Evolutionary conservation across 1,140 invertebrate species (phyloP), one percentile per base, ranked within the genome.

Genomic region (Rhagoletis pomonella): DNA sequence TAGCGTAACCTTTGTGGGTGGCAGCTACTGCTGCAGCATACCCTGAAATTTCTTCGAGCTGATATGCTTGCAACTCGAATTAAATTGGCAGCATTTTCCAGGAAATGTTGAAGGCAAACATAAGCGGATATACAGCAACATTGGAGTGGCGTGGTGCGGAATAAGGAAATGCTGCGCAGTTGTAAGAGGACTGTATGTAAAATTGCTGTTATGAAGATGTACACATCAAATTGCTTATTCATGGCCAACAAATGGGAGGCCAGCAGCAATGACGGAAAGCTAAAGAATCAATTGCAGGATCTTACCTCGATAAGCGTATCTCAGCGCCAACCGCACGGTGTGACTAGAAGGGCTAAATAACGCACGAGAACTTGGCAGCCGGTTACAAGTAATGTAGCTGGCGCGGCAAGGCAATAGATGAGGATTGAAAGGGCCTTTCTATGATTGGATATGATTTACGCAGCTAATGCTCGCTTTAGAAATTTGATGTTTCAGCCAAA

Each of bases 211-310:
- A 81, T 81, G 47, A 55, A 81, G 47, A 81, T 81, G 73, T 81
- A 81, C 73, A 81, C 73, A 55, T 81, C 73, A 81, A 81, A 81
- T 81, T 58, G 73, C 73, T 81, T 81, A 58, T 9, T 81, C 73
- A 58, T 81, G n/a, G 73, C n/a, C 73, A 55, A 81, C 73, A 81
- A 81, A 81, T 50, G 73, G 5, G 47, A 81, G 47, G 47, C 47
- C 14, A 81, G 19, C 73, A 81, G 73, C 47, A 50, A 81, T 58
- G 47, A 81, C 47, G 7, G 47, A 81, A 55, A 81, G 73, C n/a
- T 50, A 81, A 58, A 19, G 73, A 81, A 81, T 81, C 73, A 81
- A 55, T 81, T 81, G 73, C 73, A 55, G 73, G 12, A 58, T 12
- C 44, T 58, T 19, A 81, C 73, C 73, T 58, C n/a, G 73, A 55